These are phyloP conservation scores for Geopemphigus sp. DNA, from an alignment of 1,140 invertebrate genomes.

Conservation along the genomic window DNA sequence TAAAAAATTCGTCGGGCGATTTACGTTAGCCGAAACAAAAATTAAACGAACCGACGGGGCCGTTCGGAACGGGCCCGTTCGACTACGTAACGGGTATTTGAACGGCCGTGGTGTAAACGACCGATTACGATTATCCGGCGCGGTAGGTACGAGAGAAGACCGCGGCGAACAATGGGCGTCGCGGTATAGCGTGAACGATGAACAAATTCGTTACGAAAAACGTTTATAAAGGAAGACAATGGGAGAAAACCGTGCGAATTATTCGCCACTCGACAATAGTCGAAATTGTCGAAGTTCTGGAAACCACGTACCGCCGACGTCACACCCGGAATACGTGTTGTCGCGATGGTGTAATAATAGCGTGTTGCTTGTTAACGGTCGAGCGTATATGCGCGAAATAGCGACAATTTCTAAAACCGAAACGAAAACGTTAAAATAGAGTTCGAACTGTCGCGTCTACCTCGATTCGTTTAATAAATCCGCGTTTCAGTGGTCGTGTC, in stretches of 20 bases:
- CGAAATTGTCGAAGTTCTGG: constrained; percentile 25
- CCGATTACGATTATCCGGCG: constrained; percentile 32
- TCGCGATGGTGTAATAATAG: constrained; percentile 14
- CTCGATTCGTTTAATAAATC: no score
- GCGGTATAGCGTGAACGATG: neutral
- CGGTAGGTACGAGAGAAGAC: constrained; percentile 13
- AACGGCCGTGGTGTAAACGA: constrained; percentile 12
- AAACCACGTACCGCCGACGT: constrained; percentile 27
- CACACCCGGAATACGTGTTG: neutral
- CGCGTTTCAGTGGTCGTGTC: no score
- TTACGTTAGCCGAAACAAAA: no score
- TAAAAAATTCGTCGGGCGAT: constrained; percentile 12
- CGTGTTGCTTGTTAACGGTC: neutral
- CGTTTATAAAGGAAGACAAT: constrained; percentile 29
- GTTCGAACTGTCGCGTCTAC: no score
- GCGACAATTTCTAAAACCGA: no score
- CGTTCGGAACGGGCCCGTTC: neutral
- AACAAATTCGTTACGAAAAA: constrained; percentile 18
- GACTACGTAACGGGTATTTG: constrained; percentile 13
- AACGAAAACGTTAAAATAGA: no score
- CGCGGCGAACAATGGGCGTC: constrained; percentile 10
- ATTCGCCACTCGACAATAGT: constrained; percentile 37
- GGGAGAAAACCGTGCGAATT: constrained; percentile 46
- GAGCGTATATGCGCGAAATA: no score
- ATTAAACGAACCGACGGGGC: no score